These are phyloP conservation scores for Drosophila helvetica DNA, from an alignment of 2,888 invertebrate genomes.

Conservation along the genomic window DNA sequence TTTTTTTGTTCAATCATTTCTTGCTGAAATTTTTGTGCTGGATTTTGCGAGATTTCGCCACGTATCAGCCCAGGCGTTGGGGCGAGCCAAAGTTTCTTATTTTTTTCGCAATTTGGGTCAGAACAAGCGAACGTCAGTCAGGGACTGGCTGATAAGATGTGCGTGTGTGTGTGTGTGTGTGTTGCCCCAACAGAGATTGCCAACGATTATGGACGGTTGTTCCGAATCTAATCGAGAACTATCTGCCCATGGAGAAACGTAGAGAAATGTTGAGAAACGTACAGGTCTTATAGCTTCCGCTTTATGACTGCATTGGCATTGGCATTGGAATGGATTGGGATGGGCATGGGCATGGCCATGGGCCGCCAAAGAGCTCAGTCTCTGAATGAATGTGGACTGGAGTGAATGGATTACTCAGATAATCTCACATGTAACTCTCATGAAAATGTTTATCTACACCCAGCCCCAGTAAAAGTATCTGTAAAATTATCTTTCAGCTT, in stretches of 20 bases:
- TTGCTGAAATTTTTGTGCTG: conserved; percentile 64
- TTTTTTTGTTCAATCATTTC: conserved; percentile 72
- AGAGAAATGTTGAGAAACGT: conserved; percentile 21
- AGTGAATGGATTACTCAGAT: conserved; percentile 4
- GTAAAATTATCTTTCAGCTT: background rate
- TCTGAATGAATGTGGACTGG: conserved; percentile 8
- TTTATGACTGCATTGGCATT: conserved; percentile 5
- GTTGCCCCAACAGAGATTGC: conserved; percentile 29
- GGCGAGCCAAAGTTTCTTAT: conserved; percentile 50
- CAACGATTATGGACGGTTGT: conserved; percentile 37
- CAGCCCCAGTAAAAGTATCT: background rate
- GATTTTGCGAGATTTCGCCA: conserved; percentile 55
- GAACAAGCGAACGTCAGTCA: conserved; percentile 61
- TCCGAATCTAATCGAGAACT: conserved; percentile 57
- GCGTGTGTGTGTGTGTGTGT: background rate
- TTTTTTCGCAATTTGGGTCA: conserved; percentile 72
- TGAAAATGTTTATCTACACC: too few species aligned
- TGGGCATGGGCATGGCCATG: too few species aligned
- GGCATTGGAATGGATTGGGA: background rate
- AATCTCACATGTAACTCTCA: too few species aligned
- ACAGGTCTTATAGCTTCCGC: conserved; percentile 20
- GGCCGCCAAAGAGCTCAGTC: background rate
- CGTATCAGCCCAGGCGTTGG: conserved; percentile 57
- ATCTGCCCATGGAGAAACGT: conserved; percentile 39
- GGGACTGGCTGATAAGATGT: conserved; percentile 61